Evolutionary conservation across 2,113 vertebrate genomes (phyloP).

Genomic region (Rhinolophus sinicus): DNA sequence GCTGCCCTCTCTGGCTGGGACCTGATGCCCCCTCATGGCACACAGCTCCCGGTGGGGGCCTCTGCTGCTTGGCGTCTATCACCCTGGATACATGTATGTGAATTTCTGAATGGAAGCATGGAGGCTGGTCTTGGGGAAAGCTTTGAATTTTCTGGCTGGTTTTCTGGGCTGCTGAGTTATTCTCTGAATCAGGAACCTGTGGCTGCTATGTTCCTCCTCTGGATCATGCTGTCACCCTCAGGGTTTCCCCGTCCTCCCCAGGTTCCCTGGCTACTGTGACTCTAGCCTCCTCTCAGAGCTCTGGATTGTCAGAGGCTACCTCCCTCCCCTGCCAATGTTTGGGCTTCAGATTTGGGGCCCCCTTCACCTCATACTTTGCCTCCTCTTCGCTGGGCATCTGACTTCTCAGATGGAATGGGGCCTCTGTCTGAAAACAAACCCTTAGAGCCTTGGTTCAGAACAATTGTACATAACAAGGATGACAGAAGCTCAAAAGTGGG

Average conservation of each 20-base stretch:
- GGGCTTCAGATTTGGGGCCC: not conserved
- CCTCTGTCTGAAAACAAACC: not conserved
- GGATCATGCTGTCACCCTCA: not conserved
- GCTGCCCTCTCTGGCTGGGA: not conserved
- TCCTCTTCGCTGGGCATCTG: not conserved
- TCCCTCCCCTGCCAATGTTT: not conserved
- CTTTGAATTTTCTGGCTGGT: constrained; percentile 29
- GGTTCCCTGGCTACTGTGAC: not conserved
- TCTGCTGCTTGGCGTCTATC: not conserved
- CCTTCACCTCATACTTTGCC: not conserved
- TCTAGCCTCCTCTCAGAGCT: not conserved
- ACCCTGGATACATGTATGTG: not conserved
- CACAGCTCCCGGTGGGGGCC: fast-evolving
- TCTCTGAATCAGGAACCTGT: not conserved
- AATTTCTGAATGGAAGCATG: constrained; percentile 14
- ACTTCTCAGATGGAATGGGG: not conserved
- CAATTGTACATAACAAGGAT: not conserved
- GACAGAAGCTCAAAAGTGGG: not conserved
- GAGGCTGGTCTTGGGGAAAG: not conserved
- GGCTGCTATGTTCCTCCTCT: not conserved
- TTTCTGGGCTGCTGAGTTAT: not conserved
- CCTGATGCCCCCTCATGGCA: fast-evolving
- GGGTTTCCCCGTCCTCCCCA: not conserved
- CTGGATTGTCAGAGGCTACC: not conserved
- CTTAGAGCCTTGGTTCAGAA: not conserved